A percentile compares a stretch with the other conserved stretches of the same genome.
These are phyloP conservation scores for Serripes groenlandicus DNA, from an alignment of 2,888 invertebrate genomes.

Conservation along the genomic window DNA sequence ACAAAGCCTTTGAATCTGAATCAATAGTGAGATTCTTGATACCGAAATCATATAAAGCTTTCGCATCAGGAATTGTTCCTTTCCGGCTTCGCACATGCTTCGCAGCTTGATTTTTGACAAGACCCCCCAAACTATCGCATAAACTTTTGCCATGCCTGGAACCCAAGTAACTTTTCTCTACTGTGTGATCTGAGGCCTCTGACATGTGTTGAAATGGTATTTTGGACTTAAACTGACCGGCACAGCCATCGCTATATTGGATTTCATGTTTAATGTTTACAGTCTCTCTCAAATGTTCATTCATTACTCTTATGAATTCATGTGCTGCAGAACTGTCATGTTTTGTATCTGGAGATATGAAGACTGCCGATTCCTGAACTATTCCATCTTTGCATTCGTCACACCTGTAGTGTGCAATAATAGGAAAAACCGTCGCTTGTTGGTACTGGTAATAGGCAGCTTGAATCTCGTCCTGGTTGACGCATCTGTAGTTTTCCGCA, in stretches of 20 bases:
- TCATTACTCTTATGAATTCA: not conserved
- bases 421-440: conserved; percentile 24
- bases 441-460: conserved; percentile 25
- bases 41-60: conserved; percentile 21
- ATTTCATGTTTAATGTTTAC: conserved; percentile 22
- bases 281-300: conserved; percentile 20
- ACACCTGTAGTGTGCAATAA: conserved; percentile 30
- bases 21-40: conserved; percentile 7
- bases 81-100: conserved; percentile 27
- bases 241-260: conserved; percentile 37
- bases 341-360: conserved; percentile 20
- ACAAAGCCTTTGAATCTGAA: not conserved
- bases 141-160: conserved; percentile 33
- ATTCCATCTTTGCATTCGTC: conserved; percentile 15
- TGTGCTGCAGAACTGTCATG: conserved; percentile 23
- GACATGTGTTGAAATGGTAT: conserved; percentile 18
- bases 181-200: not conserved
- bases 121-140: conserved; percentile 26
- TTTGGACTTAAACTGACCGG: conserved; percentile 31
- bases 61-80: conserved; percentile 24
- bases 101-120: conserved; percentile 29
- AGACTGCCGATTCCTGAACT: conserved; percentile 3
- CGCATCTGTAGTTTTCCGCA: conserved; percentile 35
- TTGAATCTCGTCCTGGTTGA: conserved; percentile 22
- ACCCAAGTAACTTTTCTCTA: conserved; percentile 26